Conservation (phyloP, 2,113 vertebrate species). For the Phyllostomus hastatus region DNA sequence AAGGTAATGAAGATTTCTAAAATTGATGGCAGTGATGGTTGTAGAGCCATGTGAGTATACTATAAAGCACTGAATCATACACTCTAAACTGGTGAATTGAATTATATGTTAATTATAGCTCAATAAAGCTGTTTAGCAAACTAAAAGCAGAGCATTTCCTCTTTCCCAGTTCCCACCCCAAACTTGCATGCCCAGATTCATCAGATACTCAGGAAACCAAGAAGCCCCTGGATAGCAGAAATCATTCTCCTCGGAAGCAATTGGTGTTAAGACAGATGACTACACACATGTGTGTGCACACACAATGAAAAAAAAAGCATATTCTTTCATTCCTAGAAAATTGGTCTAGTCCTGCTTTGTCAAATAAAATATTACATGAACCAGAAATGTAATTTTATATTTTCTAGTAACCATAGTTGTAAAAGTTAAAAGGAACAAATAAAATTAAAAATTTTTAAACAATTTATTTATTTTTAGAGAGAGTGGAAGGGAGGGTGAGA, state of each 20-base stretch:
- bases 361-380: neutral
- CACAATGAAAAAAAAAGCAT: neutral
- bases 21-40: too few species aligned
- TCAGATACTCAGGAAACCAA: neutral
- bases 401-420: neutral
- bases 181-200: neutral
- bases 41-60: neutral
- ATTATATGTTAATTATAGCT: neutral
- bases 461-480: too few species aligned
- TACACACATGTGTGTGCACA: neutral
- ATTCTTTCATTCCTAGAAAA: neutral
- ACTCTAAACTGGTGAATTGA: too few species aligned
- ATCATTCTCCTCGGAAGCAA: neutral
- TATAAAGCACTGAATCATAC: neutral
- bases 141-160: neutral
- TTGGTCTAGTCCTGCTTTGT: neutral
- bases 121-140: neutral
- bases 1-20: neutral
- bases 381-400: neutral
- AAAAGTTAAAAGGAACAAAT: neutral
- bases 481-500: too few species aligned
- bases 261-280: neutral
- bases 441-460: neutral
- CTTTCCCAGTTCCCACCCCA: neutral
- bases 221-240: neutral